Evolutionary conservation across 2,888 invertebrate genomes (phyloP).

Genomic region (Odontocolon sp.): DNA sequence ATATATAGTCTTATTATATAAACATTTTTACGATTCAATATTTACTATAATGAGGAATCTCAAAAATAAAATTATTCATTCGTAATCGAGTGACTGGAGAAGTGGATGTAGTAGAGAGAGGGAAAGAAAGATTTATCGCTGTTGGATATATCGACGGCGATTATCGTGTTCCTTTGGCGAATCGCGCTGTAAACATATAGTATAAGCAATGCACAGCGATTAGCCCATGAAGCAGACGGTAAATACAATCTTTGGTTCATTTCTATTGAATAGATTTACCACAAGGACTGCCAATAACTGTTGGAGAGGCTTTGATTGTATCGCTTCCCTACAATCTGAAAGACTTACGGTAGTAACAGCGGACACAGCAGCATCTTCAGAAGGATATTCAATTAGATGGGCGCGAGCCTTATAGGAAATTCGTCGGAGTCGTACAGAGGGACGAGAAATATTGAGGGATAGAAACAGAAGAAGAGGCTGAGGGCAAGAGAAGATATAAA

Average conservation of each 20-base stretch:
- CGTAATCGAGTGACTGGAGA: conserved; percentile 7
- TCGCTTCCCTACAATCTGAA: not conserved
- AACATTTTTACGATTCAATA: not conserved
- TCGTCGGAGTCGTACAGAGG: conserved; percentile 3
- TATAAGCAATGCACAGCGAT: not conserved
- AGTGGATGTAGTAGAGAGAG: conserved; percentile 4
- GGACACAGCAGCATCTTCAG: conserved; percentile 20
- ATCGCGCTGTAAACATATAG: conserved; percentile 34
- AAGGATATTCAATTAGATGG: conserved; percentile 57
- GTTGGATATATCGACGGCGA: conserved; percentile 47
- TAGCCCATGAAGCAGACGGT: not conserved
- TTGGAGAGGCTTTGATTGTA: no score
- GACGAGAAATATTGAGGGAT: conserved; percentile 5
- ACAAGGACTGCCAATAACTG: no score
- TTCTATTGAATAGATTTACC: conserved; percentile 8
- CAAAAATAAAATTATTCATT: conserved; percentile 4
- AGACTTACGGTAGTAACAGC: not conserved
- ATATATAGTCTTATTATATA: not conserved
- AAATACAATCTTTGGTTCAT: no score
- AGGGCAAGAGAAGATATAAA: conserved; percentile 35
- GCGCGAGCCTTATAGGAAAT: conserved; percentile 55
- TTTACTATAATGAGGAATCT: not conserved
- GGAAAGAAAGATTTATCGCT: conserved; percentile 48
- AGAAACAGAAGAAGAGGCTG: conserved; percentile 14
- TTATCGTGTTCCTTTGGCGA: conserved; percentile 49